A percentile compares a stretch with the other conserved stretches of the same genome.
Evolutionary conservation across 2,113 vertebrate species (phyloP).

Genomic region (Malaclemys terrapin): DNA sequence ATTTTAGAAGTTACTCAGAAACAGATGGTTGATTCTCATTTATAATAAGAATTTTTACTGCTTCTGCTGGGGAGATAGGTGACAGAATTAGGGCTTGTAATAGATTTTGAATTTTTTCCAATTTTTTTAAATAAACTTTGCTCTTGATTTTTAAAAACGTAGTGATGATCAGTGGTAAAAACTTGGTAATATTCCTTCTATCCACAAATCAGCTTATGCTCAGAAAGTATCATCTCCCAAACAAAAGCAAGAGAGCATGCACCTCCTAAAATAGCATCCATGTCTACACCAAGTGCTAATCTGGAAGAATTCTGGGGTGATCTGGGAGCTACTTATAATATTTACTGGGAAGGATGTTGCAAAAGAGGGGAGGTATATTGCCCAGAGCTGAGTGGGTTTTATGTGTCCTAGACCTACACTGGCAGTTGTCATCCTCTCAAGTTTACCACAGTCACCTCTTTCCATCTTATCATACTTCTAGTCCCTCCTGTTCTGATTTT

Average conservation of each 20-base stretch:
- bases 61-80: conserved; percentile 33
- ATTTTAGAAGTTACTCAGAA: conserved; percentile 44
- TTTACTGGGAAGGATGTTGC: rapidly evolving
- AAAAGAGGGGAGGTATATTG: neutral
- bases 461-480: rapidly evolving
- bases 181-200: neutral
- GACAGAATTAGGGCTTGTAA: conserved; percentile 42
- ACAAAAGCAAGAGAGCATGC: neutral
- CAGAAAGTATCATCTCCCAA: neutral
- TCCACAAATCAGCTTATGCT: neutral
- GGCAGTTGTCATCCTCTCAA: neutral
- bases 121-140: conserved; percentile 37
- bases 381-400: neutral
- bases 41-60: conserved; percentile 49
- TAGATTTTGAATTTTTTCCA: conserved; percentile 50
- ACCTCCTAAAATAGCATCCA: neutral
- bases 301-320: neutral
- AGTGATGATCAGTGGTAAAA: neutral
- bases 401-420: neutral
- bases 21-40: conserved; percentile 42
- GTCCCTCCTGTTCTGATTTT: neutral
- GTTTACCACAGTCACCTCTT: neutral
- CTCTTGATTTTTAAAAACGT: neutral
- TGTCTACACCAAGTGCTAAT: neutral
- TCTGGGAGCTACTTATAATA: neutral